Evolutionary conservation across 2,113 vertebrate genomes (phyloP), one percentile per base, ranked within the genome.

Genomic region (Myotis lucifugus): DNA sequence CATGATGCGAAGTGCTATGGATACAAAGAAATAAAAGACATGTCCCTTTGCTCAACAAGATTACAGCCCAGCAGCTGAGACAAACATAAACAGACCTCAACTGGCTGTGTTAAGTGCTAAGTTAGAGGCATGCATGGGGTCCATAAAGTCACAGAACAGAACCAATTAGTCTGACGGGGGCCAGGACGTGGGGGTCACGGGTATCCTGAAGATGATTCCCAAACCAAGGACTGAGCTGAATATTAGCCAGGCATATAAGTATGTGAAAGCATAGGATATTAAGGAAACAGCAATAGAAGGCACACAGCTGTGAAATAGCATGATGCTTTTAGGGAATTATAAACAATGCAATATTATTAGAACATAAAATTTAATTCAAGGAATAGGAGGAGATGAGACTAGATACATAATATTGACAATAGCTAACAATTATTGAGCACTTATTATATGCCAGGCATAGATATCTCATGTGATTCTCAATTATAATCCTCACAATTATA

Each of bases 61-160:
- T 78, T 79, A 56, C 34, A 92, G 70, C 21, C 76, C 34, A 90
- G 21, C 50, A 73, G 21, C 34, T 37, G 61, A 92, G 42, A 90
- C 25, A 84, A 66, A 95, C 37, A 61, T 42, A 94, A 85, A 73
- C 77, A 93, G 81, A 90, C 59, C 86, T 94, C 29, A 92, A 11
- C 59, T 85, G 5, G 29, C 73, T 77, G 32, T 91, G 37, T 66
- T 90, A 88, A 94, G 64, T 42, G 52, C 59, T 88, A 61, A 73
- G 69, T 74, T 48, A 94, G 69, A 90, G 52, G 74, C 61, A 74
- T 78, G 40, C 37, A 67, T 50, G 82, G 42, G 93, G 84, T 92
- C 93, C 79, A 70, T 64, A 90, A 83, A 79, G 46, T 88, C 82
- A 93, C 10, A 90, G 59, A 90, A 89, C 77, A 92, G 5, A 93